Evolutionary conservation across 2,888 invertebrate genomes (phyloP).

Genomic region (Patella ulyssiponensis): DNA sequence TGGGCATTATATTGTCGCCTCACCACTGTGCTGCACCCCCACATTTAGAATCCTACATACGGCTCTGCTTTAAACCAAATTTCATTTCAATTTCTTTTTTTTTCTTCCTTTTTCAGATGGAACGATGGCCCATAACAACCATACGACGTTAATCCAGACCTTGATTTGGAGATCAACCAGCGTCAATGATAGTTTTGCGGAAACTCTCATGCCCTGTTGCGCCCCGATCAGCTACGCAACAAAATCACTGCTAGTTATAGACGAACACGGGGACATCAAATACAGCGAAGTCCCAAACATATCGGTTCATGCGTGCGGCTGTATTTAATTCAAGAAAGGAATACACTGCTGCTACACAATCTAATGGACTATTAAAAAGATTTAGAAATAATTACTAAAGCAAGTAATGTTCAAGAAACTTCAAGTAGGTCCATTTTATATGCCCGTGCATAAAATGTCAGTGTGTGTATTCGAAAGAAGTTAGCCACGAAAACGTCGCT

Average conservation of each 20-base stretch:
- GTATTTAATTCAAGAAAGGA: conserved; percentile 33
- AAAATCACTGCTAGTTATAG: conserved; percentile 40
- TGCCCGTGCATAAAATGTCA: too few relatives aligned
- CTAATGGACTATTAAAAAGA: too few relatives aligned
- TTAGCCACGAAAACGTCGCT: too few relatives aligned
- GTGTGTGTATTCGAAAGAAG: too few relatives aligned
- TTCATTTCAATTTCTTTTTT: neutral
- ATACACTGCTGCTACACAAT: too few relatives aligned
- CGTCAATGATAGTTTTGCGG: conserved; percentile 20
- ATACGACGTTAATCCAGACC: conserved; percentile 48
- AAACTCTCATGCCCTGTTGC: conserved; percentile 44
- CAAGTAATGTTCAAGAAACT: too few relatives aligned
- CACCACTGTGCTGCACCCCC: too few relatives aligned
- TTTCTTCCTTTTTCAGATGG: conserved; percentile 40
- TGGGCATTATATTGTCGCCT: too few relatives aligned
- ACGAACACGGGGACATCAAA: conserved; percentile 30
- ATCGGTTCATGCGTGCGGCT: conserved; percentile 41
- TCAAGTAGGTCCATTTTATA: too few relatives aligned
- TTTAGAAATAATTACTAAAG: too few relatives aligned
- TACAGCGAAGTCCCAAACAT: conserved; percentile 42
- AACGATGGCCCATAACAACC: conserved; percentile 47
- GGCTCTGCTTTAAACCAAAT: too few relatives aligned
- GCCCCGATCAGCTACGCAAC: conserved; percentile 42
- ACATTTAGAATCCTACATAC: too few relatives aligned
- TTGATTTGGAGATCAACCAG: conserved; percentile 33